Conservation (phyloP, 2,797 vertebrate species). For the Iguana delicatissima region DNA sequence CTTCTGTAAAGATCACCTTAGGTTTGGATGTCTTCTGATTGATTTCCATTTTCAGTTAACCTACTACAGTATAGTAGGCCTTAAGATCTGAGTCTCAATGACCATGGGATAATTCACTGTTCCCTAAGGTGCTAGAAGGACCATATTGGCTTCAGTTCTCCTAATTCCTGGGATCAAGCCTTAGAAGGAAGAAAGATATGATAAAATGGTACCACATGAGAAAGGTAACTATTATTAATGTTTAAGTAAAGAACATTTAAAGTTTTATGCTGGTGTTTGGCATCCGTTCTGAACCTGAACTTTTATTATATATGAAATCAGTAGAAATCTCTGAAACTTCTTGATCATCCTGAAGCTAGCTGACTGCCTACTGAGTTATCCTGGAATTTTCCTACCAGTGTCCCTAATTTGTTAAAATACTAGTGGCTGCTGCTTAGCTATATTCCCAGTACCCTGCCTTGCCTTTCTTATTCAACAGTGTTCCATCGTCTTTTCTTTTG, state of each 20-base stretch:
- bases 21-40: background rate
- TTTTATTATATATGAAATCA: background rate
- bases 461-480: background rate
- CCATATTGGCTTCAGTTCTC: background rate
- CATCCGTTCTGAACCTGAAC: background rate
- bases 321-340: background rate
- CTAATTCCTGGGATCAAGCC: background rate
- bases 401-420: background rate
- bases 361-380: background rate
- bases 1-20: background rate
- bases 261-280: background rate
- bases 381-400: background rate
- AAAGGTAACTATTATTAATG: background rate
- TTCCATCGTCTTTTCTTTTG: background rate
- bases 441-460: background rate
- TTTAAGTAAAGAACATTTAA: background rate
- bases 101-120: background rate
- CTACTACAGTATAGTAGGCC: background rate
- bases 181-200: background rate
- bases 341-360: no score
- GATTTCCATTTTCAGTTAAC: background rate
- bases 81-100: background rate
- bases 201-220: background rate
- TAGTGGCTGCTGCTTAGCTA: background rate
- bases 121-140: background rate